Conservation (phyloP, 2,888 invertebrate genomes). For the Lampropteryx suffumata region DNA sequence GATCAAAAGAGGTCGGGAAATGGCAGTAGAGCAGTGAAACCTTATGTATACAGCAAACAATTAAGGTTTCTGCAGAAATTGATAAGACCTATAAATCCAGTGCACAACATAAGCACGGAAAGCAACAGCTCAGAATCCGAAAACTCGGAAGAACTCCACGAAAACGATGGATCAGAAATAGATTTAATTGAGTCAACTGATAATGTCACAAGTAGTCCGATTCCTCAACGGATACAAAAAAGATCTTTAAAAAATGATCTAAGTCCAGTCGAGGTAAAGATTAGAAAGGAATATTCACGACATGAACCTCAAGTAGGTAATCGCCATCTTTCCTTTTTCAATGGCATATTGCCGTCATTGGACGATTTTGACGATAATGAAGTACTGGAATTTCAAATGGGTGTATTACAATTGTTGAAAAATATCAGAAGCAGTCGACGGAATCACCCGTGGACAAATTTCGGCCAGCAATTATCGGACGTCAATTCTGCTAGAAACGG, state of each 20-base stretch:
- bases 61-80: slow-evolving; percentile 37
- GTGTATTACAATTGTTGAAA: slow-evolving; percentile 36
- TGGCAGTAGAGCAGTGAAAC: slow-evolving; percentile 35
- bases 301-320: background rate
- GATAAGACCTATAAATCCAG: slow-evolving; percentile 12
- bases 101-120: slow-evolving; percentile 1
- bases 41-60: slow-evolving; percentile 35
- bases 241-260: background rate
- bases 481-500: too few relatives aligned
- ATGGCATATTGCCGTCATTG: slow-evolving; percentile 36
- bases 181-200: background rate
- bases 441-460: slow-evolving; percentile 20
- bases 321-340: slow-evolving; percentile 1
- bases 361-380: slow-evolving; percentile 37
- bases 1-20: slow-evolving; percentile 32
- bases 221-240: background rate
- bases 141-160: background rate
- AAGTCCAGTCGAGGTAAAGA: background rate
- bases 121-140: background rate
- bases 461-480: too few relatives aligned
- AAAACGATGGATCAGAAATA: background rate
- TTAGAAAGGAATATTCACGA: background rate
- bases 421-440: slow-evolving; percentile 28
- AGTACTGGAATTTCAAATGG: slow-evolving; percentile 38
- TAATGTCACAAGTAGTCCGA: background rate